phyloP scores from a whole-genome alignment of 2,113 vertebrate species.

The Trematocara macrostoma region DNA sequence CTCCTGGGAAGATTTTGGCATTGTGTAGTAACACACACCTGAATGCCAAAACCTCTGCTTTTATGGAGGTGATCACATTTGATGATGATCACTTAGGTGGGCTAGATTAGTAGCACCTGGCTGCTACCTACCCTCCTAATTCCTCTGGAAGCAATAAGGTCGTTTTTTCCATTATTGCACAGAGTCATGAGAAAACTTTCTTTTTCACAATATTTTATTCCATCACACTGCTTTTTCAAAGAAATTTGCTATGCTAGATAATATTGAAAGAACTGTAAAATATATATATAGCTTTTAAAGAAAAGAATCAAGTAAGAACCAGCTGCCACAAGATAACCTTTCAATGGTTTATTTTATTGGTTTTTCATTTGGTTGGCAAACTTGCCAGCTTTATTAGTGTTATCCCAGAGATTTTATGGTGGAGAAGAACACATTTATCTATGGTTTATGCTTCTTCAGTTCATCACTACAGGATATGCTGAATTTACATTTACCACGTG shows the following conservation, averaged over 20 bases:
- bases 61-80: not conserved
- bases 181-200: not conserved
- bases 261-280: not conserved
- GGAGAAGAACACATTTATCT: not conserved
- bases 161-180: not conserved
- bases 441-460: not conserved
- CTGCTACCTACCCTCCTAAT: not conserved
- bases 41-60: not conserved
- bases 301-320: not conserved
- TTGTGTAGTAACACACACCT: not conserved
- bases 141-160: not conserved
- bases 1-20: not conserved
- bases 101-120: not conserved
- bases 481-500: not conserved
- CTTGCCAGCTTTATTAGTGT: not conserved
- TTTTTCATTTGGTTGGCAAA: not conserved
- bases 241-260: not conserved
- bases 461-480: not conserved
- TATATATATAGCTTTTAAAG: not conserved
- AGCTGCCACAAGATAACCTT: not conserved
- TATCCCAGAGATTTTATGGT: not conserved
- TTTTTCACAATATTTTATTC: not conserved
- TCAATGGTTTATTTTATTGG: not conserved
- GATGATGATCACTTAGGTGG: not conserved
- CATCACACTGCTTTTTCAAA: not conserved